Conservation (phyloP, 2,113 vertebrate genomes). For the Panthera leo region DNA sequence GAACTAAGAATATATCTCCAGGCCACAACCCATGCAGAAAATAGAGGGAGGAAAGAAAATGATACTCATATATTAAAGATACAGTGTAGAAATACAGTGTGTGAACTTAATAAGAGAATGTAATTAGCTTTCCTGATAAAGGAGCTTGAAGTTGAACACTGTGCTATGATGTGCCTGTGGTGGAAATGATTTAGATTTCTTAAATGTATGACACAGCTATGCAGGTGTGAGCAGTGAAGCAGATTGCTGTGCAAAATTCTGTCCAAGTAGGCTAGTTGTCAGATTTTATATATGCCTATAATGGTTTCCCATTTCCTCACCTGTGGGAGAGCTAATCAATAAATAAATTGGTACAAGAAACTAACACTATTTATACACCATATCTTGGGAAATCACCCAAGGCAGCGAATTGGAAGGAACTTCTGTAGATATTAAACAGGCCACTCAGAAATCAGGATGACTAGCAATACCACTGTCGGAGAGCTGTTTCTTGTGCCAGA, state of each 20-base stretch:
- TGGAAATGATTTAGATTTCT: background rate
- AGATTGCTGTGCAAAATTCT: background rate
- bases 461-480: rapidly evolving
- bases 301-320: background rate
- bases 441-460: background rate
- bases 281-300: background rate
- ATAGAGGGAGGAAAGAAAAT: background rate
- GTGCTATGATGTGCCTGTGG: background rate
- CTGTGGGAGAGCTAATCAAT: background rate
- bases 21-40: background rate
- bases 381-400: background rate
- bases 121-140: background rate
- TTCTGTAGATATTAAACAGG: background rate
- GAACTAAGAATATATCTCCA: background rate
- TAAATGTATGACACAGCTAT: background rate
- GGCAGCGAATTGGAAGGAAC: background rate
- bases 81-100: background rate
- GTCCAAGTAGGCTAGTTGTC: background rate
- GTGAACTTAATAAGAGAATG: background rate
- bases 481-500: background rate
- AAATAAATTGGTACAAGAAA: background rate
- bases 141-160: background rate
- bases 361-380: background rate
- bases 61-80: background rate
- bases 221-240: background rate